Evolutionary conservation across 2,888 invertebrate genomes (phyloP).

Genomic region (Neoaliturus tenellus): DNA sequence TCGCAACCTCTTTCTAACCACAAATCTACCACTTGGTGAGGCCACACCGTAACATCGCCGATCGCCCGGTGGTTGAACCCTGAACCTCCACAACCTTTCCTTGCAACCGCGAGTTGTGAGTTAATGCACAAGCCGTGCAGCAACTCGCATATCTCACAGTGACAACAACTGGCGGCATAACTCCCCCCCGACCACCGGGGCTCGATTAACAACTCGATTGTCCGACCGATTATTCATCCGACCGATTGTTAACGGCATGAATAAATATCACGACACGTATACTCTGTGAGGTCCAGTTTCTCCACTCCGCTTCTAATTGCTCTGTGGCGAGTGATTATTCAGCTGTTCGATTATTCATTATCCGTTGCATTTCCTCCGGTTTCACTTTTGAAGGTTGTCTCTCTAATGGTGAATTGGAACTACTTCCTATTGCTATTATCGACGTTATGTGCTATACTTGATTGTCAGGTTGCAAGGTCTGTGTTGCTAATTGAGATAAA

Average conservation of each 20-base stretch:
- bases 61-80: slow-evolving; percentile 18
- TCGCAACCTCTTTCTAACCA: too few relatives aligned
- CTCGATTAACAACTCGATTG: slow-evolving; percentile 24
- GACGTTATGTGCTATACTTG: background rate
- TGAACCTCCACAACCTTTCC: background rate
- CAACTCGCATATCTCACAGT: background rate
- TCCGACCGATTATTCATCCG: slow-evolving; percentile 16
- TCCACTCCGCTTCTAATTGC: background rate
- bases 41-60: background rate
- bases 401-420: slow-evolving; percentile 16
- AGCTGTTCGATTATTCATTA: background rate
- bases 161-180: background rate
- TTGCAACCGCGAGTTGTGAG: background rate
- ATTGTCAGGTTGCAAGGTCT: background rate
- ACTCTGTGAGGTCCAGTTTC: background rate
- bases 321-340: background rate
- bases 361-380: slow-evolving; percentile 2
- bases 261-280: slow-evolving; percentile 9
- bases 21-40: too few relatives aligned
- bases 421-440: background rate
- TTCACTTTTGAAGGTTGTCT: slow-evolving; percentile 14
- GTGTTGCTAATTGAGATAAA: background rate
- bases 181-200: background rate
- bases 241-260: slow-evolving; percentile 2
- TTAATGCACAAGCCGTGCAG: background rate